Percentiles rank a stretch among this genome's conserved stretches.
Evolutionary conservation across 92 coral and sea anemone species (phyloP).

Genomic region (Porites lobata): DNA sequence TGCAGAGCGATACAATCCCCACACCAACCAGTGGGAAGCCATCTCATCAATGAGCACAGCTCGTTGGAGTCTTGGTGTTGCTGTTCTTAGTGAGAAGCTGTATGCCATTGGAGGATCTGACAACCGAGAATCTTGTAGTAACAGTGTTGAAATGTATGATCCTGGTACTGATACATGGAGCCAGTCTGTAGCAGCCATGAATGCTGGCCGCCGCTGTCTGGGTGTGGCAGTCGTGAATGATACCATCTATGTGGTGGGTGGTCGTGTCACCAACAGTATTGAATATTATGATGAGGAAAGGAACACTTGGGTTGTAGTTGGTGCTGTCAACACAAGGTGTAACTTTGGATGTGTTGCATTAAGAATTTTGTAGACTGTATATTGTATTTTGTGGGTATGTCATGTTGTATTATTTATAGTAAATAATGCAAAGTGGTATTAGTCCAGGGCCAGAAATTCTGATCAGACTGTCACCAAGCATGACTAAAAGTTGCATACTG

Average conservation of each 20-base stretch:
- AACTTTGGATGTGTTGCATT: conserved; percentile 99
- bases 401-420: background rate
- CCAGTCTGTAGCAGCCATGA: conserved; percentile 92
- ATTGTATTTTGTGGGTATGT: background rate
- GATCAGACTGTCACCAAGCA: no score
- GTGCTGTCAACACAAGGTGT: conserved; percentile 95
- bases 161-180: conserved; percentile 83
- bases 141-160: conserved; percentile 95
- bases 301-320: conserved; percentile 95
- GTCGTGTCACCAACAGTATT: conserved; percentile 95
- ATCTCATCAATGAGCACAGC: conserved; percentile 92
- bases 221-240: conserved; percentile 99
- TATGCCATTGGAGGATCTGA: conserved; percentile 99
- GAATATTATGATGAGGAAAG: conserved; percentile 94
- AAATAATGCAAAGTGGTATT: background rate
- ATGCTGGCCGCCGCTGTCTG: conserved; percentile 98
- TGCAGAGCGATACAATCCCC: conserved; percentile 92
- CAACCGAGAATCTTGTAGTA: conserved; percentile 90
- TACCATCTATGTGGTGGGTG: conserved; percentile 98
- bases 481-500: no score
- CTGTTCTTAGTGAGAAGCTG: conserved; percentile 85
- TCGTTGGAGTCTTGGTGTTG: conserved; percentile 99
- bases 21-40: conserved; percentile 85
- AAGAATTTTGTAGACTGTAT: conserved; percentile 66
- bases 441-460: background rate